Percentiles rank a stretch among this genome's conserved stretches.
These are phyloP conservation scores for Myodes glareolus DNA, from an alignment of 2,113 vertebrate species.

Conservation along the genomic window DNA sequence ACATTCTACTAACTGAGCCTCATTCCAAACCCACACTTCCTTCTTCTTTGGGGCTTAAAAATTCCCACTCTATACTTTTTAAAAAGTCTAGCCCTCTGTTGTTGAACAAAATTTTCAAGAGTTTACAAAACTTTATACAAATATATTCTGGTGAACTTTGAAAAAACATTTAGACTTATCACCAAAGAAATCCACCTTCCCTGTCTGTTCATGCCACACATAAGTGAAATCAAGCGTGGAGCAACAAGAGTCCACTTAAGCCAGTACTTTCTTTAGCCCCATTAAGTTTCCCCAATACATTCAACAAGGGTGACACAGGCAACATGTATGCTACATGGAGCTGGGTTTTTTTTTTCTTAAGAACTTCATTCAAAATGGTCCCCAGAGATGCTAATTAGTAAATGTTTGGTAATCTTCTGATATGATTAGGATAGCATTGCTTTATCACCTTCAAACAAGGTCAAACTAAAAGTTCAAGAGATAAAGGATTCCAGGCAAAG, in stretches of 20 bases:
- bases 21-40: not conserved
- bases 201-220: not conserved
- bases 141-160: not conserved
- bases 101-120: not conserved
- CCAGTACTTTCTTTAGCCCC: not conserved
- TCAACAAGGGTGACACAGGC: not conserved
- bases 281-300: not conserved
- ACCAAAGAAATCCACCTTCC: not conserved
- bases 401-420: not conserved
- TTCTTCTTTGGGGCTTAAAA: not conserved
- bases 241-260: not conserved
- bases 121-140: slow-evolving; percentile 4
- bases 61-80: not conserved
- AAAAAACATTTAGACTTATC: not conserved
- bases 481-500: not conserved
- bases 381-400: slow-evolving; percentile 25
- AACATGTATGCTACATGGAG: not conserved
- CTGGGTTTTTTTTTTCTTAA: not conserved
- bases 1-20: not conserved
- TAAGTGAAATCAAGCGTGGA: not conserved
- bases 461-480: slow-evolving; percentile 25
- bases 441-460: slow-evolving; percentile 48
- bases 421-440: not conserved
- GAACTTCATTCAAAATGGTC: slow-evolving; percentile 29
- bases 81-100: not conserved